phyloP scores from a whole-genome alignment of 1,140 invertebrate genomes.

The Oscheius sp. region DNA sequence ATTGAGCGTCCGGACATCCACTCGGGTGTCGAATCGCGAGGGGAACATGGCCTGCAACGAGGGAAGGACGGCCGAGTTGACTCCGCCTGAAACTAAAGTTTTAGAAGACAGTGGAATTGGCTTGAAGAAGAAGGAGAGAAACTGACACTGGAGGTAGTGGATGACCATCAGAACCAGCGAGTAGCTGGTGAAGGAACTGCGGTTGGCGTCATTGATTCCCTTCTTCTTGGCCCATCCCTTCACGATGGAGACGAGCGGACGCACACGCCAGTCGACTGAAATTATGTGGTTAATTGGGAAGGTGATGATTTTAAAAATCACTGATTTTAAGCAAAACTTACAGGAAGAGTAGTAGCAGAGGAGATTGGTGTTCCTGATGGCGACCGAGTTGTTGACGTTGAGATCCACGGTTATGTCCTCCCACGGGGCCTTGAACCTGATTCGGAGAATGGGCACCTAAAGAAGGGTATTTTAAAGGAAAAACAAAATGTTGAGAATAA shows the following conservation, averaged over 20 bases:
- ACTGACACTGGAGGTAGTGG: conserved; percentile 81
- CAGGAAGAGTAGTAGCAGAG: conserved; percentile 81
- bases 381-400: conserved; percentile 92
- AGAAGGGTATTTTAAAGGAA: neutral
- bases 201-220: conserved; percentile 90
- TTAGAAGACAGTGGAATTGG: no score
- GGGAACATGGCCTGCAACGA: conserved; percentile 77
- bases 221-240: conserved; percentile 92
- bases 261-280: conserved; percentile 87
- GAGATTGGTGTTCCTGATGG: conserved; percentile 89
- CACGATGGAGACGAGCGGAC: conserved; percentile 81
- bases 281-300: no score
- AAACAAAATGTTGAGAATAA: no score
- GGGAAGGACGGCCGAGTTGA: conserved; percentile 77
- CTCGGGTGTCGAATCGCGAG: conserved; percentile 50
- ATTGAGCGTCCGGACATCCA: conserved; percentile 69
- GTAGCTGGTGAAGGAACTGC: conserved; percentile 91
- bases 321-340: conserved; percentile 63
- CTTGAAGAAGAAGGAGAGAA: neutral
- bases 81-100: conserved; percentile 64
- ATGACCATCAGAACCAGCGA: conserved; percentile 91
- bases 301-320: no score
- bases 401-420: conserved; percentile 81
- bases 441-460: conserved; percentile 54
- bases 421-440: conserved; percentile 48